phyloP scores from a whole-genome alignment of 1,140 invertebrate genomes.

The Saccostrea glomerata region DNA sequence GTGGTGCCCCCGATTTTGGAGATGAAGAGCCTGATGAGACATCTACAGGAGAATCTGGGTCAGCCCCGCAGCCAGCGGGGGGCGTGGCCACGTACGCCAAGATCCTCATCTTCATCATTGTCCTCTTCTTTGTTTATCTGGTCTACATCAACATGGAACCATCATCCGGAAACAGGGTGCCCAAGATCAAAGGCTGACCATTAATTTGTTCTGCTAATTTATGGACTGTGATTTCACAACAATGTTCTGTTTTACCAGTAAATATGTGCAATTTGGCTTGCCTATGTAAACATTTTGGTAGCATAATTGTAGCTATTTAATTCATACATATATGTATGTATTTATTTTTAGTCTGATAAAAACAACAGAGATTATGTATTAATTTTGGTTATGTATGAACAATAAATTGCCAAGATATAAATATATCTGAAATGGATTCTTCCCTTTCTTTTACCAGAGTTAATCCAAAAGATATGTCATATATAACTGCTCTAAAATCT shows the following conservation, averaged over 20 bases:
- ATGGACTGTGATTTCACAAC: background rate
- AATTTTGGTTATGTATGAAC: background rate
- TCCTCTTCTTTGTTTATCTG: slow-evolving; percentile 63
- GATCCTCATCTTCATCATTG: slow-evolving; percentile 54
- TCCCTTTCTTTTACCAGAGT: too few relatives aligned
- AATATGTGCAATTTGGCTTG: background rate
- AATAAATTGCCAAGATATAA: background rate
- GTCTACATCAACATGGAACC: slow-evolving; percentile 68
- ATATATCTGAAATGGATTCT: background rate
- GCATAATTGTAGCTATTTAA: background rate
- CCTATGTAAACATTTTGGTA: background rate
- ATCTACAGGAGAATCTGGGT: background rate
- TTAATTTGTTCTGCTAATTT: background rate
- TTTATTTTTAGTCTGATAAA: background rate
- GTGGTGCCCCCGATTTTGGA: background rate
- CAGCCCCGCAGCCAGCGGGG: background rate
- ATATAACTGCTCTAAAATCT: too few relatives aligned
- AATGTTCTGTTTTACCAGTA: background rate
- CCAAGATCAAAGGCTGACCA: slow-evolving; percentile 44
- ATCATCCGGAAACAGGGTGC: slow-evolving; percentile 59
- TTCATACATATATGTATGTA: background rate
- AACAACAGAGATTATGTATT: background rate
- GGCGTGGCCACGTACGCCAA: slow-evolving; percentile 62
- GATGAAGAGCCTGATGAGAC: background rate
- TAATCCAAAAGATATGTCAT: too few relatives aligned